A percentile compares a stretch with the other conserved stretches of the same genome.
Evolutionary conservation across 2,888 invertebrate genomes (phyloP).

Genomic region (Nomada fucata): DNA sequence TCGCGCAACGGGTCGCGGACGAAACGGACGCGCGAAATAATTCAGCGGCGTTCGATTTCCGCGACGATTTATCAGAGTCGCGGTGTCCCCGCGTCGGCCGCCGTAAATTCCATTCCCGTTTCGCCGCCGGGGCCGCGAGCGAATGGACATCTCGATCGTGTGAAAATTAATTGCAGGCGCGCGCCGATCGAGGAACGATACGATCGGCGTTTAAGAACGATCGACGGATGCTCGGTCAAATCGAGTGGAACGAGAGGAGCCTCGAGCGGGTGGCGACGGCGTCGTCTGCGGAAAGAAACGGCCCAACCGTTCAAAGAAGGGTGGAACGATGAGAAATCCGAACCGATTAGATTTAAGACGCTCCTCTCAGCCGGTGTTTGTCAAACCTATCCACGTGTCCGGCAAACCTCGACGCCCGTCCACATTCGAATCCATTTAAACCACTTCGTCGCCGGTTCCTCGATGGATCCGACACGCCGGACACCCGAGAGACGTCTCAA

Average conservation of each 20-base stretch:
- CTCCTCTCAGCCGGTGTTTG: constrained; percentile 30
- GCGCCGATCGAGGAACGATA: neutral
- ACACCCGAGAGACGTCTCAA: constrained; percentile 45
- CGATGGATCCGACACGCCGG: constrained; percentile 32
- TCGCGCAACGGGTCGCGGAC: neutral
- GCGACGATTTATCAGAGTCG: constrained; percentile 11
- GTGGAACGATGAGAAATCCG: neutral
- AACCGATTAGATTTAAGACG: constrained; percentile 25
- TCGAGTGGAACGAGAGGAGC: constrained; percentile 46
- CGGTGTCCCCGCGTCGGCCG: neutral
- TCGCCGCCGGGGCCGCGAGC: neutral
- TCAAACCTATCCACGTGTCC: constrained; percentile 44
- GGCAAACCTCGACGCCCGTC: constrained; percentile 43
- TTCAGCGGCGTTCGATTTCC: constrained; percentile 13
- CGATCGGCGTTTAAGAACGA: constrained; percentile 32
- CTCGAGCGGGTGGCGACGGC: neutral
- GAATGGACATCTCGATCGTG: constrained; percentile 32
- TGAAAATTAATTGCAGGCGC: constrained; percentile 19
- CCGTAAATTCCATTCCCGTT: constrained; percentile 25
- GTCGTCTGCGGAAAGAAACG: constrained; percentile 5
- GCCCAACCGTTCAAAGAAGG: neutral
- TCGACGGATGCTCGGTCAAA: constrained; percentile 47
- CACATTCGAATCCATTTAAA: constrained; percentile 64
- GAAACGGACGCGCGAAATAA: neutral
- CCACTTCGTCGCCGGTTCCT: constrained; percentile 47